Conservation (phyloP, 2,888 invertebrate species). For the Apamea sordens region DNA sequence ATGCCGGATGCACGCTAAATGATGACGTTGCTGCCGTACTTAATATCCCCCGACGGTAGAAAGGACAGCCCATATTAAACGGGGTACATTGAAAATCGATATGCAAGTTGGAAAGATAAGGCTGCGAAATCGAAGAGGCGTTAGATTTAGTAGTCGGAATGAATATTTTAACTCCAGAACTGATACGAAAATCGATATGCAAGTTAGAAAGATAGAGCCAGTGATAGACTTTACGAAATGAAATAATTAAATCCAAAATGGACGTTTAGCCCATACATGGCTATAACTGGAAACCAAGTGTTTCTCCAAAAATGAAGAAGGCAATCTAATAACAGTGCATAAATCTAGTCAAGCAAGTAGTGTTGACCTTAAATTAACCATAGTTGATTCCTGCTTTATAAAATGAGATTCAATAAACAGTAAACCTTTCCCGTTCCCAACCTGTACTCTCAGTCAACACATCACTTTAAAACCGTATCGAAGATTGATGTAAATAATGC, state of each 20-base stretch:
- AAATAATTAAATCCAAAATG: not conserved
- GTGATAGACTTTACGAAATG: not conserved
- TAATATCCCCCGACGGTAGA: constrained; percentile 56
- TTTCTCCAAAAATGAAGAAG: not conserved
- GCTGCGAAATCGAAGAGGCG: constrained; percentile 11
- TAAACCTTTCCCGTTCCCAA: constrained; percentile 29
- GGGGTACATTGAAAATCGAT: constrained; percentile 48
- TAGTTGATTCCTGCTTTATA: constrained; percentile 1
- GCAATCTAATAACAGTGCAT: not conserved
- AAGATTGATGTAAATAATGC: constrained; percentile 57
- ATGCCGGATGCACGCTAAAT: constrained; percentile 64
- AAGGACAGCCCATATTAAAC: constrained; percentile 56
- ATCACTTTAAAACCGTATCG: constrained; percentile 45
- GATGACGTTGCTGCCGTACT: constrained; percentile 57
- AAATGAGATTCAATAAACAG: constrained; percentile 11
- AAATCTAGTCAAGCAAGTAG: not conserved
- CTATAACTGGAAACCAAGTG: not conserved
- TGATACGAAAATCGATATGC: not conserved
- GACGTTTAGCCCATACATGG: not conserved
- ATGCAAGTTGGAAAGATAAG: constrained; percentile 23
- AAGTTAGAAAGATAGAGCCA: not conserved
- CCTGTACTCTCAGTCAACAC: constrained; percentile 34
- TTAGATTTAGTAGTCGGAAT: not conserved
- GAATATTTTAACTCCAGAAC: not conserved
- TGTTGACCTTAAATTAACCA: not conserved